phyloP scores from a whole-genome alignment of 2,888 invertebrate genomes.

The Lacanobia oleracea region DNA sequence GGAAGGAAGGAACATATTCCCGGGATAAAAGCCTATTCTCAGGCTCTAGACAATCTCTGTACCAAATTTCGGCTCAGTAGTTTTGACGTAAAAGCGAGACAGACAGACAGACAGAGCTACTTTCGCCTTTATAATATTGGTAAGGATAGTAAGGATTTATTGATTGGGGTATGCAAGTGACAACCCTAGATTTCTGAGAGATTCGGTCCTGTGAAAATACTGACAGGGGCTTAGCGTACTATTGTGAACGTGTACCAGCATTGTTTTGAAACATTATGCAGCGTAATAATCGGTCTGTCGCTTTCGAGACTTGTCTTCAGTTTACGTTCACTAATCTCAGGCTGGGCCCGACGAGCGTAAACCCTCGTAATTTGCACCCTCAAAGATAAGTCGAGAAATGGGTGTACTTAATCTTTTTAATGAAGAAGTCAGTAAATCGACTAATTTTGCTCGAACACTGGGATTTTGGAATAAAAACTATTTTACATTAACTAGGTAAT shows the following conservation, averaged over 20 bases:
- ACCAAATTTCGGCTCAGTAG: too few species aligned
- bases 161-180: not conserved
- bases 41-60: too few species aligned
- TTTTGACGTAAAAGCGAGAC: too few species aligned
- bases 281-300: constrained; percentile 42
- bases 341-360: constrained; percentile 15
- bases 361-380: constrained; percentile 25
- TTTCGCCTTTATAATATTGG: too few species aligned
- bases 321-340: constrained; percentile 31
- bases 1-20: too few species aligned
- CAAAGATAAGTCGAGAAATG: constrained; percentile 21
- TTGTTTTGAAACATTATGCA: constrained; percentile 56
- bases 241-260: constrained; percentile 35
- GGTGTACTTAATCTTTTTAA: constrained; percentile 16
- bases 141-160: too few species aligned
- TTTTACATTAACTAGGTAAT: not conserved
- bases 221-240: constrained; percentile 36
- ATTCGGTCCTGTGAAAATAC: constrained; percentile 35
- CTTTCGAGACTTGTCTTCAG: constrained; percentile 19
- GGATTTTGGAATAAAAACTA: not conserved
- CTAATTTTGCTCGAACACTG: not conserved
- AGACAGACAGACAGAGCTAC: too few species aligned
- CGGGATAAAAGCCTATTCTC: too few species aligned
- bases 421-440: constrained; percentile 4
- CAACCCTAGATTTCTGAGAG: constrained; percentile 32